These are phyloP conservation scores for Synanthedon formicaeformis DNA, from an alignment of 2,888 invertebrate species.

Conservation along the genomic window DNA sequence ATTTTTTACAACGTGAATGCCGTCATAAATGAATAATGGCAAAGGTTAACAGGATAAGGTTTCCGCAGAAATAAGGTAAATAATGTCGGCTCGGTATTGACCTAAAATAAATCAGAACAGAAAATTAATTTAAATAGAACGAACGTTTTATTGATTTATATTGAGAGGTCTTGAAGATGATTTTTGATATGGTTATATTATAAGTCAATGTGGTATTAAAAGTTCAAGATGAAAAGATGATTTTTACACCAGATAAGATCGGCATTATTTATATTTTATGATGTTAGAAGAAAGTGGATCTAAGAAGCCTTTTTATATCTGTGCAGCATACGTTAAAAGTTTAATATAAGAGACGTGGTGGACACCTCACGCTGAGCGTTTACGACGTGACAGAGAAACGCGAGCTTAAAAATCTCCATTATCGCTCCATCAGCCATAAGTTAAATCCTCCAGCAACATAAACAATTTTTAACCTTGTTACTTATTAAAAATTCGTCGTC, in stretches of 20 bases:
- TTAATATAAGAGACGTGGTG: slow-evolving; percentile 6
- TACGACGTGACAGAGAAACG: slow-evolving; percentile 41
- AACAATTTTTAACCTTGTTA: slow-evolving; percentile 20
- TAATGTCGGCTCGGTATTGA: background rate
- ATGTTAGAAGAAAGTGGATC: no score
- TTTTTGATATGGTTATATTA: no score
- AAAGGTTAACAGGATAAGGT: background rate
- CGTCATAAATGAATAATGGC: background rate
- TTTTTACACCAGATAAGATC: no score
- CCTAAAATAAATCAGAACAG: background rate
- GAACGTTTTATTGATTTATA: background rate
- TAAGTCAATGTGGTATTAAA: no score
- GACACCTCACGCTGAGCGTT: slow-evolving; percentile 29
- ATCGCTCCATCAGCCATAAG: slow-evolving; percentile 38
- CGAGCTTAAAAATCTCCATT: slow-evolving; percentile 47
- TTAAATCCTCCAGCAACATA: slow-evolving; percentile 26
- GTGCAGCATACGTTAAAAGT: background rate
- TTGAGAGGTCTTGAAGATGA: no score
- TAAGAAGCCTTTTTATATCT: no score
- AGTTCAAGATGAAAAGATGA: no score
- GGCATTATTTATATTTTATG: no score
- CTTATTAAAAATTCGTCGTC: background rate
- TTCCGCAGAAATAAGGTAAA: background rate
- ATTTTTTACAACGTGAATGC: background rate
- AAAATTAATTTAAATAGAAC: background rate